Percentiles rank a stretch among this genome's conserved stretches.
These are phyloP conservation scores for Spodoptera frugiperda DNA, from an alignment of 1,140 invertebrate genomes.

Conservation along the genomic window DNA sequence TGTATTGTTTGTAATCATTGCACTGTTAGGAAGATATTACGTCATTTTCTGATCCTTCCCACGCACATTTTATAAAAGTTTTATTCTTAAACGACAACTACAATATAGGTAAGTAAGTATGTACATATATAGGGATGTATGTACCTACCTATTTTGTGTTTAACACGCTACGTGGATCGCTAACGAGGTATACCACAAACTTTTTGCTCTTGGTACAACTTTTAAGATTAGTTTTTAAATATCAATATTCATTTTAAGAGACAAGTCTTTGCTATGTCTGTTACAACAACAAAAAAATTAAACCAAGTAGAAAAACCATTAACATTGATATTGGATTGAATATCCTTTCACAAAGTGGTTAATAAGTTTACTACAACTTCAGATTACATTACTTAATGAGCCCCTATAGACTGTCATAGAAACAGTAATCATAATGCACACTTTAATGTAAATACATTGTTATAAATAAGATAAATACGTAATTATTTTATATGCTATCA, in stretches of 20 bases:
- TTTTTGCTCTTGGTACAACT: conserved; percentile 1
- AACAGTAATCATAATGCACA: too few species aligned
- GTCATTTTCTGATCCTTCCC: not conserved
- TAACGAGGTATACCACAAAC: conserved; percentile 29
- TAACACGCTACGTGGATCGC: conserved; percentile 22
- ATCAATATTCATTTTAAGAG: too few species aligned
- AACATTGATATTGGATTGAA: not conserved
- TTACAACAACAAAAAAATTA: too few species aligned
- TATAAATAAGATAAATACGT: conserved; percentile 10
- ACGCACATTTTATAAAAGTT: not conserved
- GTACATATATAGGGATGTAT: not conserved
- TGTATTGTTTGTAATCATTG: not conserved
- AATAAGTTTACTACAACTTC: too few species aligned
- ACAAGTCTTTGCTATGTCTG: too few species aligned
- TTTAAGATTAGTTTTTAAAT: too few species aligned
- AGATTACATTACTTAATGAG: too few species aligned
- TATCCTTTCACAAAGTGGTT: too few species aligned
- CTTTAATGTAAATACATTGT: not conserved
- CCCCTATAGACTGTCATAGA: too few species aligned
- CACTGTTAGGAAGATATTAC: not conserved
- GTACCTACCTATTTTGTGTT: not conserved
- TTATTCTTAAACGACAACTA: not conserved
- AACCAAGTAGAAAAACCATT: too few species aligned
- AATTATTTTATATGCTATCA: conserved; percentile 20
- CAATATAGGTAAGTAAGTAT: not conserved